phyloP scores from a whole-genome alignment of 35 echinoderm and acorn worm species.

The Eucidaris tribuloides region DNA sequence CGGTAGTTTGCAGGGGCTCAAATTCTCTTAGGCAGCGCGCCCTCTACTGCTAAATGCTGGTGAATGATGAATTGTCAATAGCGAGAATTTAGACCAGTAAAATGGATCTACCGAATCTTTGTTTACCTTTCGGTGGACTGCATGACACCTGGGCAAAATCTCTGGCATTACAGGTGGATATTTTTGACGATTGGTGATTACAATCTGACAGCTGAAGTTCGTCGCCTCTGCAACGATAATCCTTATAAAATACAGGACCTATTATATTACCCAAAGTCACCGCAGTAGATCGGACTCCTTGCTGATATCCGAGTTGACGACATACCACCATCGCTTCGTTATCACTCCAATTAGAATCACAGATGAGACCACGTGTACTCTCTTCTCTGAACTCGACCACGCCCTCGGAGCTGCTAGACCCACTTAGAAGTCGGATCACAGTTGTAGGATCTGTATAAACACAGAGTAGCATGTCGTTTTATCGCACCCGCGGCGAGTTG shows the following conservation, averaged over 20 bases:
- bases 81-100: too few relatives aligned
- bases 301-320: neutral
- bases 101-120: too few relatives aligned
- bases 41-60: too few relatives aligned
- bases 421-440: neutral
- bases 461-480: too few relatives aligned
- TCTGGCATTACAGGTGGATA: neutral
- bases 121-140: conserved; percentile 5
- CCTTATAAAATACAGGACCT: neutral
- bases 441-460: neutral
- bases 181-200: neutral
- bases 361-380: neutral
- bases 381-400: neutral
- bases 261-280: neutral
- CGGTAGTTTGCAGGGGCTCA: too few relatives aligned
- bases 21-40: too few relatives aligned
- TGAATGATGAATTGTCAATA: too few relatives aligned
- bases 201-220: neutral
- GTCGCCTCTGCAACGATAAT: neutral
- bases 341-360: neutral
- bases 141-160: neutral
- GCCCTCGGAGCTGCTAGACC: neutral
- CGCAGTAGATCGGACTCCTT: neutral
- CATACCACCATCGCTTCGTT: neutral
- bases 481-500: too few relatives aligned